Evolutionary conservation across 2,888 invertebrate genomes (phyloP), one percentile per base, ranked within the genome.

Genomic region (Nomada ruficornis): DNA sequence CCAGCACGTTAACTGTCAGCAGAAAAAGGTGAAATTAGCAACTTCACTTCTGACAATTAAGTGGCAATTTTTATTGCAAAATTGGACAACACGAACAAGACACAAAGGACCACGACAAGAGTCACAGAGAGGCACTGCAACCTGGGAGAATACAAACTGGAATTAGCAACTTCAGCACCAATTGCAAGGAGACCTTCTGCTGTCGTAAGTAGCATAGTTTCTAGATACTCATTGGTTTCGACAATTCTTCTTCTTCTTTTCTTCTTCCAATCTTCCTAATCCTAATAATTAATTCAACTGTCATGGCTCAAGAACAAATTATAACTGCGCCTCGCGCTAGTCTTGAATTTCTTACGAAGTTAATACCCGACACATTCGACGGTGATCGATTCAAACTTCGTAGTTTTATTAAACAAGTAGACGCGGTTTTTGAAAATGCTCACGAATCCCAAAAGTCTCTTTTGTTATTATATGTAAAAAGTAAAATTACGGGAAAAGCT

Each of bases 111-210:
- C 36, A 70, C 59, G 50, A 70, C 42, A 68, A n/a, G 2, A 10
- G 42, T 55, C 42, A 55, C 23, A 57, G 44, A 64, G 44, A 50
- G 18, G 50, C 50, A 26, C 50, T 50, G 47, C 26, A 50, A 64
- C 18, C 18, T 29, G 44, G 42, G 55, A 23, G 68, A 55, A 67
- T 67, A 50, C 44, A 64, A 29, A 29, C 50, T 64, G 23, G 50
- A 64, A 47, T 26, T 26, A 50, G 64, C 64, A 64, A 64, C 64
- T 50, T 20, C 64, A 64, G 64, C 64, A 50, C 26, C 68, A 11
- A 57, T 42, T 23, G 57, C 55, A 68, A 20, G n/a, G 42, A 57
- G 29, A 5, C 11, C 23, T 42, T 44, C 18, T 57, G 44, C 15
- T 44, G 23, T 18, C 55, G 68, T 68, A 57, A 68, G 57, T 68